These are phyloP conservation scores for Pachycephus smyrnensis DNA, from an alignment of 2,888 invertebrate genomes.

Conservation along the genomic window DNA sequence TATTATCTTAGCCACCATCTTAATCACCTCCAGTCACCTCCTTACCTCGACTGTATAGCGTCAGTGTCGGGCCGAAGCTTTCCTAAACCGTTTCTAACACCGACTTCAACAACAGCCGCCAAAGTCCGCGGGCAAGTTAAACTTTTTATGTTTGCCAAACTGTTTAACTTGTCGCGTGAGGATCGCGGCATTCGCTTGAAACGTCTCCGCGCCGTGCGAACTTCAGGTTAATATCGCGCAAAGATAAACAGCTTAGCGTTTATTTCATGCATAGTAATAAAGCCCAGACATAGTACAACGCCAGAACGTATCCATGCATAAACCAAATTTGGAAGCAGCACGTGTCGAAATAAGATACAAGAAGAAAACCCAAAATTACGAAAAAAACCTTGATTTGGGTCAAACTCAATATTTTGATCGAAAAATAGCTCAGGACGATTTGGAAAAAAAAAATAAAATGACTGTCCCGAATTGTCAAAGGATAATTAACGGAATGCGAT, in stretches of 20 bases:
- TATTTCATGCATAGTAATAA: constrained; percentile 21
- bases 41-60: constrained; percentile 3
- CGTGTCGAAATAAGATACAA: not conserved
- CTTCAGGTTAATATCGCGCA: constrained; percentile 4
- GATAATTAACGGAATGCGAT: not conserved
- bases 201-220: not conserved
- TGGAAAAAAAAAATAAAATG: not conserved
- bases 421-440: too few relatives aligned
- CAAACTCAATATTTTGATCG: too few relatives aligned
- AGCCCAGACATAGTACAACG: not conserved
- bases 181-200: not conserved
- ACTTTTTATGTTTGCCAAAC: constrained; percentile 20
- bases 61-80: constrained; percentile 4
- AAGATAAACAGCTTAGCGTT: constrained; percentile 20
- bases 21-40: constrained; percentile 19
- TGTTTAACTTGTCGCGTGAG: constrained; percentile 20
- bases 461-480: not conserved
- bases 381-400: too few relatives aligned
- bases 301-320: not conserved
- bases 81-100: constrained; percentile 7
- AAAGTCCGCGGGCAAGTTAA: constrained; percentile 11
- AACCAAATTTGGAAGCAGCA: not conserved
- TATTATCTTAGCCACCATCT: constrained; percentile 24
- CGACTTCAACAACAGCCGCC: not conserved
- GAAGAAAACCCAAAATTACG: not conserved